Evolutionary conservation across 1,140 invertebrate species (phyloP), one percentile per base, ranked within the genome.

Genomic region (Drosophila saltans): DNA sequence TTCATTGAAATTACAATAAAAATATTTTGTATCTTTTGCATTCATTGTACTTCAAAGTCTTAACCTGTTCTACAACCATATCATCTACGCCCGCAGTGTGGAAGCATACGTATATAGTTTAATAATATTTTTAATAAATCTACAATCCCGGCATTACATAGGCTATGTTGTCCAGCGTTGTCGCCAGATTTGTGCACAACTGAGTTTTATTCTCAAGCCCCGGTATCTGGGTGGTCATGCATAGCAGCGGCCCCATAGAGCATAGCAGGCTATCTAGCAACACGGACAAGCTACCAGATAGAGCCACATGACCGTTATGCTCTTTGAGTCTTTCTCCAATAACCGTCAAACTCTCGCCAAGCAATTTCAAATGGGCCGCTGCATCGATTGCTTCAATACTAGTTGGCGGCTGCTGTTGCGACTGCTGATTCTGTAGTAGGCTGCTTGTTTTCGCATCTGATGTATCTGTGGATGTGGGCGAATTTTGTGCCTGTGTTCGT

Each of bases 71-170:
- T 48, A n/a, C 43, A n/a, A n/a, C 11, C 33, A 36, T 36, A 36
- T 36, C 33, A 4, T 36, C 33, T 36, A 36, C 33, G 4, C 6
- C 3, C 6, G 33, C 10, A 40, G 8, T 52, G 45, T 52, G 45
- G 21, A 52, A 52, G 45, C 36, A 69, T 40, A 45, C 40, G 39
- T 26, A 28, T 52, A 40, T 52, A 69, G 21, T 56, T 43, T 30
- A 8, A 24, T 33, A 40, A 0, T 28, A 41, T 33, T 21, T 26
- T 43, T 45, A 60, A 39, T n/a, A 5, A 3, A 3, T 79, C 94
- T 95, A 98, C 30, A 99, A 93, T 74, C 98, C 98, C 21, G 98
- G 98, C 98, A 99, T 99, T 74, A 99, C 97, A 91, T 98, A 99
- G 0, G 98, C 98, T 72, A 99, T 97, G 92, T 98, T 98, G 92